phyloP scores from a whole-genome alignment of 2,113 vertebrate genomes.

The Drymodes brunneopygia region DNA sequence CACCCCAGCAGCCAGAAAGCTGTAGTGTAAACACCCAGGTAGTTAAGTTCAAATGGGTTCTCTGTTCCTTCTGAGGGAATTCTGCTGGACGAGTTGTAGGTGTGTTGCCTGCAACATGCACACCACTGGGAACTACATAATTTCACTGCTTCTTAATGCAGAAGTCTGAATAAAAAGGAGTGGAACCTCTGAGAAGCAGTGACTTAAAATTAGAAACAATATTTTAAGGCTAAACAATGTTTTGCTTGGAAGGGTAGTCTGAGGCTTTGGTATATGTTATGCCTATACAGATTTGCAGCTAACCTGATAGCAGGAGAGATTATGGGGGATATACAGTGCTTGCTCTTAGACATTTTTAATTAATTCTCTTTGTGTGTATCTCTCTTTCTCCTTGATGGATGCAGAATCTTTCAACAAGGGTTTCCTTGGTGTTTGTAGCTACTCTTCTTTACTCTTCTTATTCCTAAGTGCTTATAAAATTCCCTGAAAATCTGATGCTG shows the following conservation, averaged over 20 bases:
- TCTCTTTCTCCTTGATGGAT: not conserved
- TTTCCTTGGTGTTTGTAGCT: not conserved
- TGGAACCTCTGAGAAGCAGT: not conserved
- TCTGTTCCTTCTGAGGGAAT: not conserved
- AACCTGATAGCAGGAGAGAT: not conserved
- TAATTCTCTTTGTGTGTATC: not conserved
- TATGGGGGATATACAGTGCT: not conserved
- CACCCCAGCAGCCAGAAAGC: not conserved
- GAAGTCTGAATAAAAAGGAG: not conserved
- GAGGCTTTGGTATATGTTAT: not conserved
- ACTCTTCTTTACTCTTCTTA: not conserved
- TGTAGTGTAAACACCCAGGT: not conserved
- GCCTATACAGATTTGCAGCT: not conserved
- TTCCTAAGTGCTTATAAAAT: not conserved
- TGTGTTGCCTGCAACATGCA: not conserved
- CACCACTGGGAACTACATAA: not conserved
- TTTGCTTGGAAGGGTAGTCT: not conserved
- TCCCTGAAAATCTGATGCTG: slow-evolving; percentile 1
- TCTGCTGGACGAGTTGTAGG: not conserved
- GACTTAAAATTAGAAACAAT: not conserved
- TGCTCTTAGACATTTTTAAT: not conserved
- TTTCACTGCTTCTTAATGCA: not conserved
- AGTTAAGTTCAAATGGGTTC: not conserved
- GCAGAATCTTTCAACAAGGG: not conserved
- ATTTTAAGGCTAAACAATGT: not conserved